These are phyloP conservation scores for Amazona guildingii DNA, from an alignment of 2,113 vertebrate genomes.

Conservation along the genomic window DNA sequence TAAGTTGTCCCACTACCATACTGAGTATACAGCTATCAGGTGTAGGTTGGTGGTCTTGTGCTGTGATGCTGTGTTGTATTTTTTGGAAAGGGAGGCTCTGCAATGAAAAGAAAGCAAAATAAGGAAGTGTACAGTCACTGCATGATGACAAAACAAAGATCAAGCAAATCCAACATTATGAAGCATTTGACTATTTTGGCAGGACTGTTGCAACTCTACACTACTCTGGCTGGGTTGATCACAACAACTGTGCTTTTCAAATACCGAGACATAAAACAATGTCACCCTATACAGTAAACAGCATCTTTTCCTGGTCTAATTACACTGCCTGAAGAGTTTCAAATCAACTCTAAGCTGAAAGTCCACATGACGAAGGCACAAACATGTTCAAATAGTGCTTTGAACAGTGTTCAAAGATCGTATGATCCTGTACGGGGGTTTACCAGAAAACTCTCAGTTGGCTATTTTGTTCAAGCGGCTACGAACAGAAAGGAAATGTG, in stretches of 20 bases:
- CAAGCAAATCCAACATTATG: neutral
- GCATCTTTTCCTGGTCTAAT: neutral
- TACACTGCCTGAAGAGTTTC: neutral
- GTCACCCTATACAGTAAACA: neutral
- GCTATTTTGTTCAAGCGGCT: neutral
- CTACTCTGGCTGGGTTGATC: neutral
- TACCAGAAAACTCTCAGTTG: neutral
- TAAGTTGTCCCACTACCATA: constrained; percentile 99
- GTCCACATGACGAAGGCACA: neutral
- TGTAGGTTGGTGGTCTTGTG: constrained; percentile 98
- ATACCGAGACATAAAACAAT: neutral
- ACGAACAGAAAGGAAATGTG: neutral
- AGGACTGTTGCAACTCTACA: neutral
- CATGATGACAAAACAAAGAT: neutral
- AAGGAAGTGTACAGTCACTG: neutral
- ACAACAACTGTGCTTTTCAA: neutral
- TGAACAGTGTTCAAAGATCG: neutral
- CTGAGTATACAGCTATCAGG: constrained; percentile 96
- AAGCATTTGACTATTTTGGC: neutral
- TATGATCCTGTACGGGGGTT: neutral
- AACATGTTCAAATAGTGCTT: neutral
- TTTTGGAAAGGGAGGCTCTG: constrained; percentile 97
- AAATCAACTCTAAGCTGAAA: neutral
- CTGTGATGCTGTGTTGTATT: constrained; percentile 89
- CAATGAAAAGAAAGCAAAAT: constrained; percentile 23